phyloP scores from a whole-genome alignment of 2,113 vertebrate species.

The Chloropsis hardwickii region DNA sequence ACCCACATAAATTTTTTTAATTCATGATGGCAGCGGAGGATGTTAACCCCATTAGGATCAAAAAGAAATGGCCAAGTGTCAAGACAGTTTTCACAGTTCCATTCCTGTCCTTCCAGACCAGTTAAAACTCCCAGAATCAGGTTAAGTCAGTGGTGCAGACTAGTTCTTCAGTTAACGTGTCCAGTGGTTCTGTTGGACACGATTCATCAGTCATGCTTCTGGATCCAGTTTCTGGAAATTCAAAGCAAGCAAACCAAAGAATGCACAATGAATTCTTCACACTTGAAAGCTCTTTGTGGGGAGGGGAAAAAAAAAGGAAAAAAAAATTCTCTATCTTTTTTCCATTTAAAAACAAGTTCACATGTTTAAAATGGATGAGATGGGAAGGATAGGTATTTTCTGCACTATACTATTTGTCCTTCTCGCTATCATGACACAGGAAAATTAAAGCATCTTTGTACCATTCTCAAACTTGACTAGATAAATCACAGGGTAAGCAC shows the following conservation, averaged over 20 bases:
- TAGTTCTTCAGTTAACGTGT: not conserved
- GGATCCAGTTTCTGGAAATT: not conserved
- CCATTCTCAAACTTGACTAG: not conserved
- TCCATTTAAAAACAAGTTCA: not conserved
- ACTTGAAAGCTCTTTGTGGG: not conserved
- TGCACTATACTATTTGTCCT: not conserved
- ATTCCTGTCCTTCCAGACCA: not conserved
- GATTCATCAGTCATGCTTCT: not conserved
- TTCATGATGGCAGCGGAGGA: slow-evolving; percentile 10
- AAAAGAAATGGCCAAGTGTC: slow-evolving; percentile 48
- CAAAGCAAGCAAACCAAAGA: not conserved
- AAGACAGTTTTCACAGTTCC: slow-evolving; percentile 49
- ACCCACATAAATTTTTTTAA: slow-evolving; percentile 20
- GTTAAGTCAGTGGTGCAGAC: slow-evolving; percentile 40
- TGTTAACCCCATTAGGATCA: slow-evolving; percentile 46
- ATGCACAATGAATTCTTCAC: not conserved
- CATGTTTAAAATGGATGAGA: not conserved
- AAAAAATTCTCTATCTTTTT: not conserved
- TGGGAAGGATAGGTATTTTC: not conserved
- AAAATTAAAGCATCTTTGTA: slow-evolving; percentile 9
- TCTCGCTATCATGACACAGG: not conserved
- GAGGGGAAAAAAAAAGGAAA: not conserved
- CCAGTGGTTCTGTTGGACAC: not conserved
- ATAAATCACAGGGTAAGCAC: not conserved
- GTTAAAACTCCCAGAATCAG: slow-evolving; percentile 13